A percentile compares a stretch with the other conserved stretches of the same genome.
These are phyloP conservation scores for Ammodytes dubius DNA, from an alignment of 2,113 vertebrate genomes.

Conservation along the genomic window DNA sequence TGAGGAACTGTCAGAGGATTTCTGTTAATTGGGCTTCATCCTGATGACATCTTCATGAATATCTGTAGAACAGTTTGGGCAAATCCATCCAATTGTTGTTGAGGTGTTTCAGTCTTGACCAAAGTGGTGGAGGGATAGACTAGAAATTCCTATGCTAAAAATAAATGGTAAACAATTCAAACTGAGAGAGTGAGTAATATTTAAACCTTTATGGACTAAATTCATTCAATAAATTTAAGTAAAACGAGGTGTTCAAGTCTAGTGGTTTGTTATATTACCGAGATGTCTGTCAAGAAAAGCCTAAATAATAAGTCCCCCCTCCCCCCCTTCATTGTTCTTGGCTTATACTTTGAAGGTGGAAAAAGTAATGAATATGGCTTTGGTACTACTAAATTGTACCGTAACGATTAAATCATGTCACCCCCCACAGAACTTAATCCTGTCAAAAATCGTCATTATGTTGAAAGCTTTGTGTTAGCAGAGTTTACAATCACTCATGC, in stretches of 20 bases:
- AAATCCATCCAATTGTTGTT: neutral
- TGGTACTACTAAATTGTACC: neutral
- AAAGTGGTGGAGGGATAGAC: neutral
- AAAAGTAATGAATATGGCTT: conserved; percentile 17
- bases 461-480: neutral
- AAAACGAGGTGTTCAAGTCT: neutral
- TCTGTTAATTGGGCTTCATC: no score
- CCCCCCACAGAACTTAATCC: neutral
- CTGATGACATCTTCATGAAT: neutral
- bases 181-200: no score
- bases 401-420: conserved; percentile 3
- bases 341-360: conserved; percentile 22
- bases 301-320: neutral
- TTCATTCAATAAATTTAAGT: neutral
- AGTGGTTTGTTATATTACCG: neutral
- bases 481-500: neutral
- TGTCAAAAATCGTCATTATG: neutral
- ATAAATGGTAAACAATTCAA: neutral
- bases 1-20: no score
- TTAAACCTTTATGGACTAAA: no score
- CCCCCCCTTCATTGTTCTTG: neutral
- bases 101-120: neutral
- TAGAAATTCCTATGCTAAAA: neutral
- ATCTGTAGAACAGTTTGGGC: neutral
- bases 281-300: neutral